Conservation (phyloP, 2,888 invertebrate genomes). For the Agonopterix alstromeriana region DNA sequence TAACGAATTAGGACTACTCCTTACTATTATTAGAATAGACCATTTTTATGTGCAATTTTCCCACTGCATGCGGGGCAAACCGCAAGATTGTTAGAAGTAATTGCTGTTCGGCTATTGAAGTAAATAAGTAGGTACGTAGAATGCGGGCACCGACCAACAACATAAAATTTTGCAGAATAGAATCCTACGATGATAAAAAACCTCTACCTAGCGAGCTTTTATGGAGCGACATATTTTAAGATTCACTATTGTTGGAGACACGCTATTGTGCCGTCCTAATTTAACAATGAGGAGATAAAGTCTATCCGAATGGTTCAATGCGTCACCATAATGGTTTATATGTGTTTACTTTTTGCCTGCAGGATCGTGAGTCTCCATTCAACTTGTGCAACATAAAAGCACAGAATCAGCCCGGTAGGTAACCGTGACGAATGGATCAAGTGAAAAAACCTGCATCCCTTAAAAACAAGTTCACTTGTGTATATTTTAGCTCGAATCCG, state of each 20-base stretch:
- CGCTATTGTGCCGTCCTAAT: slow-evolving; percentile 57
- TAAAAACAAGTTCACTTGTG: background rate
- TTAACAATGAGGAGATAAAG: slow-evolving; percentile 64
- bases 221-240: slow-evolving; percentile 54
- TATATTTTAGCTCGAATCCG: background rate
- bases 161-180: slow-evolving; percentile 23
- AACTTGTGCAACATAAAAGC: slow-evolving; percentile 66
- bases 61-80: slow-evolving; percentile 61
- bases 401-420: slow-evolving; percentile 49
- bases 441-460: slow-evolving; percentile 17
- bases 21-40: slow-evolving; percentile 54
- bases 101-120: slow-evolving; percentile 50
- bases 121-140: slow-evolving; percentile 39
- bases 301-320: slow-evolving; percentile 64
- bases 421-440: slow-evolving; percentile 55
- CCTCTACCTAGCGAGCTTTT: slow-evolving; percentile 38
- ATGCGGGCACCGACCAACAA: slow-evolving; percentile 51
- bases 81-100: slow-evolving; percentile 69
- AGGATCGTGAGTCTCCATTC: slow-evolving; percentile 53
- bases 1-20: slow-evolving; percentile 30
- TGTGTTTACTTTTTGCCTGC: slow-evolving; percentile 66
- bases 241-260: slow-evolving; percentile 54
- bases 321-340: slow-evolving; percentile 39
- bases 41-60: slow-evolving; percentile 63
- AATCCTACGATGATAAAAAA: slow-evolving; percentile 35